Evolutionary conservation across 2,888 invertebrate species (phyloP).

Genomic region (Crematogaster levior): DNA sequence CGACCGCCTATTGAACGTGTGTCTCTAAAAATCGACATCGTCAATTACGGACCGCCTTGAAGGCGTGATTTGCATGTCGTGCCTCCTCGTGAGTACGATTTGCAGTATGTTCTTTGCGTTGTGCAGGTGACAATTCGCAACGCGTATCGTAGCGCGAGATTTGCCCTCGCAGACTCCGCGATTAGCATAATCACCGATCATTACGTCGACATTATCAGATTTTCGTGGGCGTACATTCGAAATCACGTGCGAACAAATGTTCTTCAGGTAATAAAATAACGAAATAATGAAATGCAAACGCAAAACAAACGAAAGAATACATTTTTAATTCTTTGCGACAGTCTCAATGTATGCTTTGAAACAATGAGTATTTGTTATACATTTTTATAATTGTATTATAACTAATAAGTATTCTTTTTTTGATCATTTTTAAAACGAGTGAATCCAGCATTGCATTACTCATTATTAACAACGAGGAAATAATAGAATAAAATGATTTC

Average conservation of each 20-base stretch:
- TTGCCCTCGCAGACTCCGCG: slow-evolving; percentile 58
- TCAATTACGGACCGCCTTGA: slow-evolving; percentile 58
- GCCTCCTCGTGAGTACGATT: slow-evolving; percentile 44
- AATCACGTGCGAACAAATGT: slow-evolving; percentile 61
- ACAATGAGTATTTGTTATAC: no score
- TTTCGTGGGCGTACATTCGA: slow-evolving; percentile 73
- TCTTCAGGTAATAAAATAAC: slow-evolving; percentile 11
- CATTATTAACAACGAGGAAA: background rate
- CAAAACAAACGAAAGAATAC: background rate
- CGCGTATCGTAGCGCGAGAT: slow-evolving; percentile 70
- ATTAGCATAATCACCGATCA: slow-evolving; percentile 78
- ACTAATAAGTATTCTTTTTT: slow-evolving; percentile 8
- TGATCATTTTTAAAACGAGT: background rate
- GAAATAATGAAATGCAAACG: background rate
- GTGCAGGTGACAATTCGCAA: slow-evolving; percentile 76
- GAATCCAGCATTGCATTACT: background rate
- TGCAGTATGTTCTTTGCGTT: slow-evolving; percentile 56
- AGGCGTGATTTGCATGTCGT: slow-evolving; percentile 70
- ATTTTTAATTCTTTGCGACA: background rate
- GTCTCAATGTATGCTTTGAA: background rate
- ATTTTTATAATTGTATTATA: no score
- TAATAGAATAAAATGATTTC: background rate
- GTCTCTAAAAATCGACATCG: slow-evolving; percentile 54
- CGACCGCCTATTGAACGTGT: slow-evolving; percentile 58
- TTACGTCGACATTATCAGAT: slow-evolving; percentile 70